Evolutionary conservation across 2,888 invertebrate genomes (phyloP), one percentile per base, ranked within the genome.

Genomic region (Galerucella calmariensis): DNA sequence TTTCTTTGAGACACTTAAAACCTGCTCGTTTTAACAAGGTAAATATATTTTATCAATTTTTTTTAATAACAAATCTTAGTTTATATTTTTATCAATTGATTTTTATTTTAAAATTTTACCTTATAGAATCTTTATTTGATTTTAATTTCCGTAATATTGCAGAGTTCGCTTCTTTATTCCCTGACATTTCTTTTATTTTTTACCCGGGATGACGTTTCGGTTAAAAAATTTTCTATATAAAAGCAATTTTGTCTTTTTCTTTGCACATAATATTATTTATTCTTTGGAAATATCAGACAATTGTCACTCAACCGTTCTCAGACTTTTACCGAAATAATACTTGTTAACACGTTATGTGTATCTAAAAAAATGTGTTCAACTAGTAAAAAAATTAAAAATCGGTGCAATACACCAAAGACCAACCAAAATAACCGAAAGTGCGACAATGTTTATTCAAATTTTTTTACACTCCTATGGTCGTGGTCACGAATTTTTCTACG

Each of bases 331-430:
- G 20, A 59, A 53, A 58, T 24, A 9, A 24, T 20, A 53, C 16
- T 56, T 67, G 67, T 35, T 68, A 44, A 68, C 12, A 68, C 59
- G 35, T 62, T 41, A 62, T 62, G 9, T 62, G 16, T 65, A 65
- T 46, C 63, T 62, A 65, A 65, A 65, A 14, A 16, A 65, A 65
- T 65, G 63, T 65, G 63, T 65, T 65, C 63, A 65, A 65, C 63
- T 35, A 35, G 27, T 61, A 61, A 61, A 35, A 44, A 11, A 11
- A n/a, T 44, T 48, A 1, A 44, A 44, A 48, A 44, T 46, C 16
- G 46, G 63, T 46, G 46, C 44, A 65, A 46, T 65, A 46, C 62
- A 35, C 62, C 27, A 62, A 62, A 24, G 62, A 62, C 62, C 62
- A 62, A 62, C 16, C 16, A 16, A 63, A 53, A 53, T 53, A 53